phyloP scores from a whole-genome alignment of 2,797 vertebrate species.

The Acanthornis magna region DNA sequence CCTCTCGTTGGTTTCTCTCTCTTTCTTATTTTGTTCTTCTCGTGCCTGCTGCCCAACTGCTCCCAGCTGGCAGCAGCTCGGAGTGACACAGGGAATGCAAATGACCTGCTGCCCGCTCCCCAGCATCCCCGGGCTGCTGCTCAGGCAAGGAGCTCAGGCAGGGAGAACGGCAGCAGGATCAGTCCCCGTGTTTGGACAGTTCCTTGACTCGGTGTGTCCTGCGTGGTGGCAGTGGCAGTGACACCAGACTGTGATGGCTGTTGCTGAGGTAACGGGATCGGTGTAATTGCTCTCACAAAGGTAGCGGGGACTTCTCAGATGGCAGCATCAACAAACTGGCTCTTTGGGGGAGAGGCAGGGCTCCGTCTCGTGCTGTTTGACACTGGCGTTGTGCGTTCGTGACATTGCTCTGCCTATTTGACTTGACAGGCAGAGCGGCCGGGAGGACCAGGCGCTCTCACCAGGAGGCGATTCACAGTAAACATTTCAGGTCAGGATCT shows the following conservation, averaged over 20 bases:
- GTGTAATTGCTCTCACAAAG: not conserved
- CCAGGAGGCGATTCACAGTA: not conserved
- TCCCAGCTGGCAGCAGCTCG: not conserved
- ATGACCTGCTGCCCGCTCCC: not conserved
- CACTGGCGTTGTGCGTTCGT: rapidly evolving
- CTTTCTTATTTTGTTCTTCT: not conserved
- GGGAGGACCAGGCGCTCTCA: not conserved
- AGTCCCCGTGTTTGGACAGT: not conserved
- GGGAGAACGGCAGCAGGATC: not conserved
- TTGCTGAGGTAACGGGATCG: conserved; percentile 60
- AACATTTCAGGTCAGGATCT: not conserved
- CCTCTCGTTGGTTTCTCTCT: not conserved
- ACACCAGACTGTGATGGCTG: not conserved
- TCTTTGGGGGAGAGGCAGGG: not conserved
- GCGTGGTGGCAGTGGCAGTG: not conserved
- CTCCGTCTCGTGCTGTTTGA: not conserved
- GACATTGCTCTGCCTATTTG: not conserved
- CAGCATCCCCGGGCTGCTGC: not conserved
- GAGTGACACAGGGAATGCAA: not conserved
- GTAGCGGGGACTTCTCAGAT: not conserved
- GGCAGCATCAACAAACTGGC: not conserved
- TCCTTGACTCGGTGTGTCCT: not conserved
- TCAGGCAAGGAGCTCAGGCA: not conserved
- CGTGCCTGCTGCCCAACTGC: not conserved
- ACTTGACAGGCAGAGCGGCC: not conserved